Base-by-base conservation (phyloP, 2,113 vertebrate genomes). In the Corvus moneduloides region DNA sequence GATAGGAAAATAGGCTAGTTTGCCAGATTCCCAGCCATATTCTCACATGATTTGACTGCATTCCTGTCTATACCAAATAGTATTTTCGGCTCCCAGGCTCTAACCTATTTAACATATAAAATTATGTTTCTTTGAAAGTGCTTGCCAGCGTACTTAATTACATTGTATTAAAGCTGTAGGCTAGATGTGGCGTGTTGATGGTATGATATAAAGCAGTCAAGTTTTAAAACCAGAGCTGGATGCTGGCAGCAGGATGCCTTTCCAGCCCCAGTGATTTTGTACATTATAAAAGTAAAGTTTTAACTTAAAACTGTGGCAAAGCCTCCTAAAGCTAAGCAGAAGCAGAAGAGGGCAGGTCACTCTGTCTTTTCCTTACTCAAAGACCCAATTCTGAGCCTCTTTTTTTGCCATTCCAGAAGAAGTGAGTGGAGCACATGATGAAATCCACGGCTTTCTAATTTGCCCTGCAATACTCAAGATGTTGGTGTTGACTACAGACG, bases 71-170 rank as follows among this genome's bases (percentile, higher is more conserved):
- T 93, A 80, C 67, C 55, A 88, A 77, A 69, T 39, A 71, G 46
- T 74, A 67, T 33, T 88, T 73, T 62, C 88, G 41, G n/a, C 87
- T 94, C 11, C 64, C 6, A 17, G 82, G 68, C 67, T 75, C 85
- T 37, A 67, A 66, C 32, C 32, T 91, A 8, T 56, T 85, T 92
- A 94, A 32, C 82, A 86, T 71, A 80, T 9, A 55, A 92, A 96
- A 56, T 73, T 64, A 19, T 37, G 27, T 69, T 95, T 69, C 75
- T 90, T 93, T 95, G 58, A 61, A 88, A 62, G n/a, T 67, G 27
- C 49, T 93, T 95, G 67, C 72, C 85, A 90, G 73, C 63, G 17
- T 72, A 24, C 61, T 88, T 86, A 85, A 90, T 93, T 96, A 95
- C 27, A 51, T 48, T 16, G 7, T 41, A 55, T 80, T 77, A 88